These are phyloP conservation scores for Struthio camelus DNA, from an alignment of 2,113 vertebrate species.

Conservation along the genomic window DNA sequence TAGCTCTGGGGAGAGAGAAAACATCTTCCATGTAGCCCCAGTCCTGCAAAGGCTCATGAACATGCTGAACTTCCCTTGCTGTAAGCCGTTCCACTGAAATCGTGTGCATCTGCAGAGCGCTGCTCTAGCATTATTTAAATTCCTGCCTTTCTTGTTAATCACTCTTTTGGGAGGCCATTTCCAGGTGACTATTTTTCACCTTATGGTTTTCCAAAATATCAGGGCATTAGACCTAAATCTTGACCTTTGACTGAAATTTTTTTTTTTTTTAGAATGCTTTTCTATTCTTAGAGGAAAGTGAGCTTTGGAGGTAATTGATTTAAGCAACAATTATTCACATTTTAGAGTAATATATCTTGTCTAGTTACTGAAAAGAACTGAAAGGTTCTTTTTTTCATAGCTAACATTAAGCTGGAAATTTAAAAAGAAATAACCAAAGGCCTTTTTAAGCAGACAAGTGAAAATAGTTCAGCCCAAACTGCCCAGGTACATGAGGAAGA, in stretches of 20 bases:
- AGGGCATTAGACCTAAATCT: not conserved
- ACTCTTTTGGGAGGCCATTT: conserved; percentile 2
- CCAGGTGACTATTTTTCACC: not conserved
- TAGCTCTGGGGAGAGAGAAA: conserved; percentile 37
- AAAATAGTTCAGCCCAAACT: not conserved
- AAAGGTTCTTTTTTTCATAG: not conserved
- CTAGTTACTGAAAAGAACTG: not conserved
- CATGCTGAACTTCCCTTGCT: conserved; percentile 1
- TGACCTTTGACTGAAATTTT: not conserved
- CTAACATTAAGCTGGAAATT: not conserved
- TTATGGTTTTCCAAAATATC: not conserved
- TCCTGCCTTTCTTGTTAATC: conserved; percentile 36
- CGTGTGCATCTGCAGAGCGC: not conserved
- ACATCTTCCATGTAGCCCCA: not conserved
- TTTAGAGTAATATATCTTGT: not conserved
- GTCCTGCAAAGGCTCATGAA: not conserved
- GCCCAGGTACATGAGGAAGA: not conserved
- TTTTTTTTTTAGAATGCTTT: not conserved
- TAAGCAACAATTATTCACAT: not conserved
- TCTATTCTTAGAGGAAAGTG: not conserved
- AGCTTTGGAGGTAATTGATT: not conserved
- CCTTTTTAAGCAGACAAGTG: not conserved
- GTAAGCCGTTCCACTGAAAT: not conserved
- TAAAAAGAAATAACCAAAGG: not conserved
- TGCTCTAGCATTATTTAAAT: conserved; percentile 28